These are phyloP conservation scores for Philonicus albiceps DNA, from an alignment of 2,888 invertebrate species.

Conservation along the genomic window DNA sequence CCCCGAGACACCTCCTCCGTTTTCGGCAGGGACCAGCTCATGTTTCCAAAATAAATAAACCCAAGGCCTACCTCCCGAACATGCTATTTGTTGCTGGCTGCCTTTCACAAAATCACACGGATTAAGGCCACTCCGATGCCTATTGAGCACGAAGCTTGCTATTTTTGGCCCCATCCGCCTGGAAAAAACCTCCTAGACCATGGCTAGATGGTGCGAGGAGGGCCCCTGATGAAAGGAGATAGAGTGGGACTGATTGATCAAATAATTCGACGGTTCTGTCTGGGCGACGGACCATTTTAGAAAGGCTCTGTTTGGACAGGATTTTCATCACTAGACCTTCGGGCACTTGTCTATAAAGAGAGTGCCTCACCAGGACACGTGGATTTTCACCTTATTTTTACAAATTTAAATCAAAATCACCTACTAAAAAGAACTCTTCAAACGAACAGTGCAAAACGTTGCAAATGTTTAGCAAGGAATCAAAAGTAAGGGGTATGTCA, in stretches of 20 bases:
- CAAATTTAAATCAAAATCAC: neutral
- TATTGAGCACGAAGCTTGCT: constrained; percentile 26
- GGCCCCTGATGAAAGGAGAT: neutral
- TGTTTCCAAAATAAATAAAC: constrained; percentile 37
- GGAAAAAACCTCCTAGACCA: neutral
- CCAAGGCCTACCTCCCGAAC: neutral
- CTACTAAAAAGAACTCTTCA: neutral
- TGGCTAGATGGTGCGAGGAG: neutral
- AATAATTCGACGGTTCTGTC: neutral
- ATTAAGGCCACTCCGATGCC: constrained; percentile 5
- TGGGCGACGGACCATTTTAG: neutral
- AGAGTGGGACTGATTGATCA: neutral
- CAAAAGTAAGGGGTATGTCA: too few species aligned
- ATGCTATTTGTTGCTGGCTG: constrained; percentile 28
- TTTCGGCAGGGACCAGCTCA: neutral
- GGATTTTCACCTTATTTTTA: neutral
- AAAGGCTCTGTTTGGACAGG: neutral
- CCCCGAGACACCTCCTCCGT: neutral
- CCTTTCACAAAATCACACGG: constrained; percentile 12
- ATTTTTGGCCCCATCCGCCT: neutral
- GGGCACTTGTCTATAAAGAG: neutral
- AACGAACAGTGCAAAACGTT: neutral
- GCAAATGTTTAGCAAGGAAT: neutral
- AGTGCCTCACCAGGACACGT: neutral
- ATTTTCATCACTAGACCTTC: neutral